phyloP scores from a whole-genome alignment of 92 coral and sea anemone genomes.

The Zoanthus sociatus region DNA sequence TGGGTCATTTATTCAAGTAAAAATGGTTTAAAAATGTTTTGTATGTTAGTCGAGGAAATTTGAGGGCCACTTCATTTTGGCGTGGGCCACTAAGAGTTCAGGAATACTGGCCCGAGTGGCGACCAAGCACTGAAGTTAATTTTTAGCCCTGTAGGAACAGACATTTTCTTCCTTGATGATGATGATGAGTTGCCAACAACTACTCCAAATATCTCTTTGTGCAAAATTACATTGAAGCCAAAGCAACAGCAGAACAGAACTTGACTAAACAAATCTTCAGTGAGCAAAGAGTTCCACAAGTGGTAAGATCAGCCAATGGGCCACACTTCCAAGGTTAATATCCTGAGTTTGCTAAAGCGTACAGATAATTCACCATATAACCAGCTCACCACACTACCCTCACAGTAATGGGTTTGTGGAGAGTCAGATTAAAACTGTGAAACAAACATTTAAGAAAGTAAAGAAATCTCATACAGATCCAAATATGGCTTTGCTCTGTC shows the following conservation, averaged over 20 bases:
- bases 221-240: constrained; percentile 8
- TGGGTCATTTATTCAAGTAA: too few species aligned
- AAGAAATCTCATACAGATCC: constrained; percentile 13
- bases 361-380: constrained; percentile 62
- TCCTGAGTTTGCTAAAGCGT: constrained; percentile 58
- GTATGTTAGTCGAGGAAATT: too few species aligned
- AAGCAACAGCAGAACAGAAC: constrained; percentile 63
- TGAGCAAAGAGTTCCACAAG: constrained; percentile 61
- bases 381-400: constrained; percentile 69
- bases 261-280: constrained; percentile 66
- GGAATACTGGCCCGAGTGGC: too few species aligned
- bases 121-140: too few species aligned
- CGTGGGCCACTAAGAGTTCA: too few species aligned
- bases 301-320: constrained; percentile 69
- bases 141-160: too few species aligned
- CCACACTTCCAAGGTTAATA: constrained; percentile 62
- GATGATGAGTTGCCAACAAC: too few species aligned
- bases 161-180: too few species aligned
- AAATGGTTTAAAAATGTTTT: too few species aligned
- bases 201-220: too few species aligned
- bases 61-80: too few species aligned
- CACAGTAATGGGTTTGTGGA: constrained; percentile 65
- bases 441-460: constrained; percentile 38
- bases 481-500: constrained; percentile 26
- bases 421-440: constrained; percentile 60